Base-by-base conservation (phyloP, 1,140 invertebrate species). In the Cydia pomonella region DNA sequence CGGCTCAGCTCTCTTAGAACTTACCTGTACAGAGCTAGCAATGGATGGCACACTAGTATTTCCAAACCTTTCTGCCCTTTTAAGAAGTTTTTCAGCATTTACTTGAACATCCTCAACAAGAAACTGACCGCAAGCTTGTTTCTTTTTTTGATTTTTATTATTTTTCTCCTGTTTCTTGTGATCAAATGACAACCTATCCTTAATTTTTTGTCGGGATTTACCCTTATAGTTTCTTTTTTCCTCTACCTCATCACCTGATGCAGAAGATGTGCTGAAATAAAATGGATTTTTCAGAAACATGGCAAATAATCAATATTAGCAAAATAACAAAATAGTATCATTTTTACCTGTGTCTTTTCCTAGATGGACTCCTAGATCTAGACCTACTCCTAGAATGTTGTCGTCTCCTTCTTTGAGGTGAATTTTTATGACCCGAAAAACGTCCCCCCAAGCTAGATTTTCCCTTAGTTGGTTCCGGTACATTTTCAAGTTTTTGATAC, bases 51-150 rank as follows among this genome's bases (percentile, higher is more conserved):
- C 80, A 82, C 76, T 75, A 80, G 64, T 77, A 78, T 84, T 89
- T 75, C 86, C 92, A 87, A 99, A 99, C 83, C 98, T 94, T 76
- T 97, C 97, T 73, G 98, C 98, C 82, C 98, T 94, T 86, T 97
- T 96, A 82, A 97, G 95, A 76, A 97, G 93, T 85, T 96, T 94
- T 87, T 97, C 96, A 85, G 95, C 95, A 91, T 96, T 95, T 83
- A 95, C 95, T 83, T 96, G 94, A 79, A 95, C 93, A 75, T 95
- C 94, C 59, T 95, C 94, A 83, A 95, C 92, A 84, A 94, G 93
- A 92, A 95, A 95, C 82, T 96, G 95, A 29, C 95, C 95, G 93
- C 96, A 97, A 84, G 95, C 94, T 64, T 94, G 90, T 84, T 94
- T 94, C 80, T 95, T 95, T 73, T 93, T 94, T 75, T 89, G 87